Base-by-base conservation (phyloP, 2,797 vertebrate species). In the Glossophaga mutica region DNA sequence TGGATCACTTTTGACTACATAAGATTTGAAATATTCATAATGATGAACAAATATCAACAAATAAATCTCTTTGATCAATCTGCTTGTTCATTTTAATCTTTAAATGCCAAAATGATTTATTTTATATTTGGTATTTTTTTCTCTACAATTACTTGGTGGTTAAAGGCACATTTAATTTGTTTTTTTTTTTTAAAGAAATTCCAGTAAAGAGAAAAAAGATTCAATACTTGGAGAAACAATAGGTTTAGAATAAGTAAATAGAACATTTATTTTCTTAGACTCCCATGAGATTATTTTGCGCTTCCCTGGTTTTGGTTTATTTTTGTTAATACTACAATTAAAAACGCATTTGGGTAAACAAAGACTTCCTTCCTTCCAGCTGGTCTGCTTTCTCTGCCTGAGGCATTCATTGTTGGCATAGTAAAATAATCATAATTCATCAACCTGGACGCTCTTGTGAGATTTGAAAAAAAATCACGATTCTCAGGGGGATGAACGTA, bases 321-420 rank as follows among this genome's bases (percentile, higher is more conserved):
- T 81, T 95, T 96, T 96, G 95, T 94, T 96, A 97, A 94, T 94
- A 93, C 71, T 87, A 78, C 95, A 97, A 97, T 97, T 97, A 97
- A 98, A 97, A 97, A 93, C 68, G 76, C 95, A 97, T 97, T 96
- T 95, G 94, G 92, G 87, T 87, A 94, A 96, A 87, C 79, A 87
- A 92, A 88, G 50, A 1, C 14, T 90, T 90, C 26, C 48, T 95
- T 73, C 85, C 92, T 96, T 91, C 92, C 94, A 86, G 85, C 18
- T 73, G 67, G 68, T 88, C 34, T 81, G 46, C 11, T 87, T 88
- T 87, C 92, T 73, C 67, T 29, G 94, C 71, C 95, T 21, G 50
- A 92, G 79, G 93, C 70, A 24, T 26, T 97, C 16, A 9, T n/a
- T 76, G 50, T 85, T 37, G 34, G 92, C 74, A 52, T 52, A 91